Base-by-base conservation (phyloP, 2,797 vertebrate genomes). In the Kryptopterus vitreolus region DNA sequence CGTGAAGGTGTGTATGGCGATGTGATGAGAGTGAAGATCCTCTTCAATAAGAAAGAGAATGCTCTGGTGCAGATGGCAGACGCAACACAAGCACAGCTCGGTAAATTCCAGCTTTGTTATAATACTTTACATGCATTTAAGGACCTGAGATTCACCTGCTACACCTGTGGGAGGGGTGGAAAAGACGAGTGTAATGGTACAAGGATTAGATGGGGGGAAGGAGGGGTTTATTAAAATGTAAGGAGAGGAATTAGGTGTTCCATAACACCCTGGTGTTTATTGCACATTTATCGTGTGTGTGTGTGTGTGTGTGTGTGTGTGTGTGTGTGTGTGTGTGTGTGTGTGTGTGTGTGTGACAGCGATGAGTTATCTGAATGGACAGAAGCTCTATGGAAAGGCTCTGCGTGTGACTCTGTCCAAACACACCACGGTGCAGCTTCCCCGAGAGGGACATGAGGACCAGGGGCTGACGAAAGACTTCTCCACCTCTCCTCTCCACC, bases 11-110 rank as follows among this genome's bases (percentile, higher is more conserved):
- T 99, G 78, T 99, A 99, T 76, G 97, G 97, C 12, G 98, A 99
- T 35, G 98, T 99, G 87, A 97, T 98, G 89, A 95, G 97, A 84
- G 98, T 99, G 89, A 99, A 99, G 94, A 98, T 99, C 87, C 90
- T 99, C 72, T 99, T 98, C 91, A 99, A 99, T 77, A 99, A 99
- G 91, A 98, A 96, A 88, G 98, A 99, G 87, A 99, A 98, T 0
- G 97, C 97, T 33, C 91, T 99, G 86, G 94, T 99, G 86, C 98
- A 99, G 92, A 98, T 99, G 97, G 92, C 96, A 0, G 98, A 99
- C 43, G 95, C 95, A 71, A 98, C 96, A 87, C 98, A 99, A 92
- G 95, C 96, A 83, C 97, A 99, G 90, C 94, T 99, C 87, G 97
- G 98, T 99, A 95, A 46, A 63, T 33, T n/a, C n/a, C 1, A 7